A percentile compares a stretch with the other conserved stretches of the same genome.
Evolutionary conservation across 2,888 invertebrate species (phyloP).

Genomic region (Stictocephala bisonia): DNA sequence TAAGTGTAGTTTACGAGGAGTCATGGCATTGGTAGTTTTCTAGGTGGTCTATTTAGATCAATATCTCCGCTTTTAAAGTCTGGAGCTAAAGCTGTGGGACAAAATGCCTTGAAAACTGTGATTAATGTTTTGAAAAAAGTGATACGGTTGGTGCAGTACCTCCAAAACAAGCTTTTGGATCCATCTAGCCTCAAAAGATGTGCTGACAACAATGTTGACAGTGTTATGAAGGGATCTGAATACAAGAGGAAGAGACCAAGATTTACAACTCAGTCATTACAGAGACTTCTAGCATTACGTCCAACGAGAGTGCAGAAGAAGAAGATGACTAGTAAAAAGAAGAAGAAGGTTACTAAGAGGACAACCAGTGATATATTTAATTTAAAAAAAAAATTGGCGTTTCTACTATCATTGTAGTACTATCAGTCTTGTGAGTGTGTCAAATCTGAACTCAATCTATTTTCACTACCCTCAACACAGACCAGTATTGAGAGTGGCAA

Average conservation of each 20-base stretch:
- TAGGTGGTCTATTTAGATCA: slow-evolving; percentile 49
- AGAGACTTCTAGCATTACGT: slow-evolving; percentile 17
- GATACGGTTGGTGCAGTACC: neutral
- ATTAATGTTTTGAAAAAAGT: slow-evolving; percentile 43
- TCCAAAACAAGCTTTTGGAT: neutral
- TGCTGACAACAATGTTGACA: slow-evolving; percentile 20
- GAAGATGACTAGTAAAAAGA: neutral
- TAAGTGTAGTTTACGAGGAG: slow-evolving; percentile 42
- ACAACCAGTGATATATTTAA: slow-evolving; percentile 9
- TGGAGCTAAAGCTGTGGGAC: slow-evolving; percentile 43
- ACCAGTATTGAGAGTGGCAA: slow-evolving; percentile 53
- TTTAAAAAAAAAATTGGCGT: slow-evolving; percentile 55
- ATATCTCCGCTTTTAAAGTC: slow-evolving; percentile 44
- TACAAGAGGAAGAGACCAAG: slow-evolving; percentile 9
- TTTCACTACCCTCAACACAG: slow-evolving; percentile 55
- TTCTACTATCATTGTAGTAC: too few relatives aligned
- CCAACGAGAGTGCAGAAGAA: neutral
- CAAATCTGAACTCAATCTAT: slow-evolving; percentile 56
- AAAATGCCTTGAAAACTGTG: slow-evolving; percentile 41
- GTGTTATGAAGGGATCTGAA: slow-evolving; percentile 7
- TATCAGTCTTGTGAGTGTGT: slow-evolving; percentile 54
- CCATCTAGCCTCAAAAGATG: neutral
- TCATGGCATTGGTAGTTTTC: slow-evolving; percentile 52
- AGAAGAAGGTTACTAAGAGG: neutral
- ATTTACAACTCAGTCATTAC: slow-evolving; percentile 14